phyloP scores from a whole-genome alignment of 2,113 vertebrate genomes.

The Perca flavescens region DNA sequence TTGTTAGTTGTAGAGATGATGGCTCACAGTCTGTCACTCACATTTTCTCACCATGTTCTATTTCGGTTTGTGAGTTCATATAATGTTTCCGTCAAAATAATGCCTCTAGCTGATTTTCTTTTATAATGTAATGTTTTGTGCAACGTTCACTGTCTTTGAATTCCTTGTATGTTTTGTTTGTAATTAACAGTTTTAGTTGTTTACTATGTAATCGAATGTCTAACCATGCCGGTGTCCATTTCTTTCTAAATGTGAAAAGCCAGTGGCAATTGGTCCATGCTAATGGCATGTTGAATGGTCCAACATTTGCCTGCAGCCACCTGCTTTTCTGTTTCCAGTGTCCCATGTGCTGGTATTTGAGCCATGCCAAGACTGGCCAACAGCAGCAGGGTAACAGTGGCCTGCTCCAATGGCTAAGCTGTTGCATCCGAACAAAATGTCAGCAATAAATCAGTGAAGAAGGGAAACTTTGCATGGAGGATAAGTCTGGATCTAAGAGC shows the following conservation, averaged over 20 bases:
- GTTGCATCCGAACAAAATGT: constrained; percentile 37
- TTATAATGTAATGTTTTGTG: neutral
- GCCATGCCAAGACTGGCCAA: constrained; percentile 39
- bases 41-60: neutral
- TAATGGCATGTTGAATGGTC: constrained; percentile 36
- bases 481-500: neutral
- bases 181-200: neutral
- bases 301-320: constrained; percentile 53
- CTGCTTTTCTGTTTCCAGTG: constrained; percentile 54
- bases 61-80: neutral
- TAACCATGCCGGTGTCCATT: neutral
- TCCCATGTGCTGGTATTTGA: constrained; percentile 53
- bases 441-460: constrained; percentile 42
- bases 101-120: no score
- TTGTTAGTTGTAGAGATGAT: neutral
- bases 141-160: neutral
- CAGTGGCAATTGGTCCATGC: constrained; percentile 22
- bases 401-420: constrained; percentile 44
- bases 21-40: neutral
- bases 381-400: constrained; percentile 49
- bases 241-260: constrained; percentile 33
- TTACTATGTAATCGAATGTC: neutral
- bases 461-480: neutral
- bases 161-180: neutral
- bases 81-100: no score